phyloP scores from a whole-genome alignment of 1,140 invertebrate genomes.

The Saccostrea glomerata region DNA sequence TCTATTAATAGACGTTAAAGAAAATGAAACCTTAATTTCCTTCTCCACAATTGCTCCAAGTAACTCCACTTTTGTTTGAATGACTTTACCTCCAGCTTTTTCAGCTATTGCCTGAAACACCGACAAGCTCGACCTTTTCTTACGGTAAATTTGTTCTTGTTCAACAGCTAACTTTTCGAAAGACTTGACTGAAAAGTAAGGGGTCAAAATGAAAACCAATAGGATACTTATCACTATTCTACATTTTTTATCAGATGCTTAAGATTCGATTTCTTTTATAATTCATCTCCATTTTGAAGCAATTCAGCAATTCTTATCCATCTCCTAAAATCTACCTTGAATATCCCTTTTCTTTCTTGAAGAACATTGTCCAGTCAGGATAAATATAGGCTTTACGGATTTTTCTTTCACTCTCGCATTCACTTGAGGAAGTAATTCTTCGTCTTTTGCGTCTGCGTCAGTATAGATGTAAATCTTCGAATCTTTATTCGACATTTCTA shows the following conservation, averaged over 20 bases:
- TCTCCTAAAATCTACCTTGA: too few species aligned
- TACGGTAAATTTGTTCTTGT: neutral
- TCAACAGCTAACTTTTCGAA: too few species aligned
- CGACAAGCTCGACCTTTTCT: neutral
- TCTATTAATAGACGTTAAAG: too few species aligned
- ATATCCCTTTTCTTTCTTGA: neutral
- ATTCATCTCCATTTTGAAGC: too few species aligned
- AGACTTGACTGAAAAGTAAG: too few species aligned
- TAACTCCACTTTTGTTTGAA: neutral
- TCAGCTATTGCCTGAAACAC: neutral
- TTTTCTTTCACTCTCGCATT: neutral
- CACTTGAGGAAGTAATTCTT: neutral
- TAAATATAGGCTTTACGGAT: neutral
- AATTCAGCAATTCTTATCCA: too few species aligned
- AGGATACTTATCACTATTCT: too few species aligned
- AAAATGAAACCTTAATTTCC: neutral
- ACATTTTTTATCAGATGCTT: too few species aligned
- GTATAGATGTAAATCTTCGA: constrained; percentile 30
- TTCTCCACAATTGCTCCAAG: neutral
- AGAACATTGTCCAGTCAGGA: constrained; percentile 33
- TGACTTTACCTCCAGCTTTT: neutral
- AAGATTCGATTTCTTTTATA: too few species aligned
- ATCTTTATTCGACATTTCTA: neutral
- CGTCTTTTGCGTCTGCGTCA: constrained; percentile 42
- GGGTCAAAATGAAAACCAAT: too few species aligned